Evolutionary conservation across 2,888 invertebrate genomes (phyloP), one percentile per base, ranked within the genome.

Genomic region (Mechanitis messenoides): DNA sequence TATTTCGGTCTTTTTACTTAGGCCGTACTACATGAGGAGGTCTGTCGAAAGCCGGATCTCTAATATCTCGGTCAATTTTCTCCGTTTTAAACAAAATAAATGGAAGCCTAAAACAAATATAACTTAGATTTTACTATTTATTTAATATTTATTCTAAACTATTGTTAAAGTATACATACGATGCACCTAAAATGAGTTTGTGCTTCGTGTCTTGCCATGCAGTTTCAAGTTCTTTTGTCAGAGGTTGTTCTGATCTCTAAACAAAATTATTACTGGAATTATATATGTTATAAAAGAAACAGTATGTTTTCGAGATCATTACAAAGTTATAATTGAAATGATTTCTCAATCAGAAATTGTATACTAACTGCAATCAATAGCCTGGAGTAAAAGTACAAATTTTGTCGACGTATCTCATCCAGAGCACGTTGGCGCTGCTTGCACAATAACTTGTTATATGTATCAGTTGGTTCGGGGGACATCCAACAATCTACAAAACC

Each of bases 401-500:
- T 90, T 45, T 72, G 54, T 35, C 69, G 73, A 3, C 76, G 76
- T 54, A 88, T 79, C 59, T 71, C 73, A 61, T 85, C 68, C 28
- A 90, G 77, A 1, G 67, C 63, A 1, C 81, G 73, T 66, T 90
- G 89, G 1, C 90, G 74, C 62, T 85, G 79, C 64, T 78, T 71
- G 68, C 87, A 84, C 20, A 87, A 75, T 46, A 87, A 74, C 67
- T 79, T 81, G 67, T 83, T 84, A 68, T 78, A 76, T 0, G 73
- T 80, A 64, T 79, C 78, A 12, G 70, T 78, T 1, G 77, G 77
- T 57, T 79, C 77, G 1, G 79, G 77, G 3, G 66, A 69, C 69
- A 77, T 74, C 86, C 88, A 87, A 68, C 89, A 89, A 69, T 89
- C 87, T 38, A 89, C 88, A 62, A 72, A 88, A 0, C 90, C 90